phyloP scores from a whole-genome alignment of 2,797 vertebrate genomes.

The Syncerus caffer region DNA sequence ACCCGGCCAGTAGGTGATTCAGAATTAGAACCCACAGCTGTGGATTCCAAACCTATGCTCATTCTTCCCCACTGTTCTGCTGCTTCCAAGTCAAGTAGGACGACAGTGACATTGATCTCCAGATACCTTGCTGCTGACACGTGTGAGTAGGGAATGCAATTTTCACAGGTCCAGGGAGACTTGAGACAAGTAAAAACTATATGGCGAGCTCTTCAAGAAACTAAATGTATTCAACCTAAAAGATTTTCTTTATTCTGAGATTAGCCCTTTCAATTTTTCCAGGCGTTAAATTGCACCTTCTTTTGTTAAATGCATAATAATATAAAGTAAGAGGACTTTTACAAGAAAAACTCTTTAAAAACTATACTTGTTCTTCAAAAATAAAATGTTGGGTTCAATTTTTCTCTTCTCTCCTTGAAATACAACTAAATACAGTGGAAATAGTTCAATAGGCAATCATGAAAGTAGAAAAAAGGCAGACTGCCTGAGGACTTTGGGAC shows the following conservation, averaged over 20 bases:
- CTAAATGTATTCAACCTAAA: neutral
- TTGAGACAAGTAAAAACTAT: neutral
- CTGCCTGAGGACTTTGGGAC: neutral
- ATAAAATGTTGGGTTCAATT: neutral
- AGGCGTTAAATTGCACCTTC: neutral
- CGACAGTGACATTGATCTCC: neutral
- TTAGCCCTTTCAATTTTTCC: neutral
- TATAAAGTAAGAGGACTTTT: neutral
- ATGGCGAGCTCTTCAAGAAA: neutral
- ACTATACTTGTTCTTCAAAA: neutral
- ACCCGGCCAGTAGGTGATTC: neutral
- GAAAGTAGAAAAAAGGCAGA: neutral
- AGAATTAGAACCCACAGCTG: neutral
- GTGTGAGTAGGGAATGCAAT: neutral
- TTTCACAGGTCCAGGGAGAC: neutral
- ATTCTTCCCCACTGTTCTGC: neutral
- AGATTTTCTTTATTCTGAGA: neutral
- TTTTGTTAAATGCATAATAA: neutral
- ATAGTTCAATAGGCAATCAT: neutral
- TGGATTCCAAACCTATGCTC: neutral
- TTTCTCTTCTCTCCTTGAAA: neutral
- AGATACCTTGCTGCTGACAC: neutral
- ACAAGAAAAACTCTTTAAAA: neutral
- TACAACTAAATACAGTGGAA: neutral
- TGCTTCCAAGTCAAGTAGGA: neutral